phyloP scores from a whole-genome alignment of 2,888 invertebrate genomes.

The Hipparchia semele region DNA sequence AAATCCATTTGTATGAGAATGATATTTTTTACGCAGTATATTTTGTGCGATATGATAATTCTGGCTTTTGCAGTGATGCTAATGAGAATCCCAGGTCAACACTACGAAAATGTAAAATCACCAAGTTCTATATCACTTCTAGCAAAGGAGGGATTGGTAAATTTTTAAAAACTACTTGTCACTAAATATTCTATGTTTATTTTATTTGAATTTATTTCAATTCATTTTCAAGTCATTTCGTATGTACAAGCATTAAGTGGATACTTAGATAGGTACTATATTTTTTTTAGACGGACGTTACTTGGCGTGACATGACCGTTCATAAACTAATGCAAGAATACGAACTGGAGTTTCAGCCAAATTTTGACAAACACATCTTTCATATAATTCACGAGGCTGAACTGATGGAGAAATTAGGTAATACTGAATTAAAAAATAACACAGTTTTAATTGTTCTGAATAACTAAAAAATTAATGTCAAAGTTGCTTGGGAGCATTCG shows the following conservation, averaged over 20 bases:
- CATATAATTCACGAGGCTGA: constrained; percentile 88
- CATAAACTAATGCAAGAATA: constrained; percentile 87
- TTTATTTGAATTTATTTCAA: too few relatives aligned
- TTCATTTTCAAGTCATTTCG: too few relatives aligned
- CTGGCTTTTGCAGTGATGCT: constrained; percentile 65
- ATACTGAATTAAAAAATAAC: background rate
- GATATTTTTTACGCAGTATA: background rate
- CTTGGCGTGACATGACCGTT: constrained; percentile 89
- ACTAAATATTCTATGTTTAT: too few relatives aligned
- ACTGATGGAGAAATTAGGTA: constrained; percentile 88
- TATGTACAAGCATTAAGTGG: too few relatives aligned
- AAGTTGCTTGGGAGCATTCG: too few relatives aligned
- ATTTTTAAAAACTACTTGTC: background rate
- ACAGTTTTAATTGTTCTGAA: background rate
- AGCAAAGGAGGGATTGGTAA: constrained; percentile 76
- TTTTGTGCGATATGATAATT: background rate
- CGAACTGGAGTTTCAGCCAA: constrained; percentile 85
- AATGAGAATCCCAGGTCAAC: constrained; percentile 77
- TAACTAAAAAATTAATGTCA: too few relatives aligned
- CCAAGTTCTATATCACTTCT: constrained; percentile 73
- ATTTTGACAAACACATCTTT: constrained; percentile 86
- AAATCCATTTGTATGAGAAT: too few relatives aligned
- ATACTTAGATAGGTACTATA: background rate
- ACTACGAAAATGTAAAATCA: constrained; percentile 74
- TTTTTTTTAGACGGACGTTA: constrained; percentile 67